These are phyloP conservation scores for Drosophila micromelanica DNA, from an alignment of 1,140 invertebrate genomes.

Conservation along the genomic window DNA sequence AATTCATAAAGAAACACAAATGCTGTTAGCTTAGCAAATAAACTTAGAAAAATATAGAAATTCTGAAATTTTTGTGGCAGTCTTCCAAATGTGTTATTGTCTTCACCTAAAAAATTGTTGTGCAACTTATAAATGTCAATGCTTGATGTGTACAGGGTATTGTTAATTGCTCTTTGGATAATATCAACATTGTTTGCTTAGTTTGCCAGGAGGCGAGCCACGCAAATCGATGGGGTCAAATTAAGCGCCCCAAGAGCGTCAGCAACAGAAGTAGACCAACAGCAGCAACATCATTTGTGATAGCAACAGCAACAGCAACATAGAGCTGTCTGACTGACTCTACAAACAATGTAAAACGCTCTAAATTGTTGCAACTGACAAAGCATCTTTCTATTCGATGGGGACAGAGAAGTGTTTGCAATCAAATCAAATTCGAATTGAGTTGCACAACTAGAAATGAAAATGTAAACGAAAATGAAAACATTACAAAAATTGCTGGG, in stretches of 20 bases:
- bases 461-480: constrained; percentile 21
- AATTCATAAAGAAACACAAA: not conserved
- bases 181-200: constrained; percentile 65
- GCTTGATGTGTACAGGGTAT: constrained; percentile 39
- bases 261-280: constrained; percentile 14
- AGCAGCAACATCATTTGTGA: constrained; percentile 18
- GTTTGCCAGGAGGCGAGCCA: constrained; percentile 20
- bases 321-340: constrained; percentile 50
- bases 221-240: constrained; percentile 52
- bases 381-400: constrained; percentile 17
- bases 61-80: too few relatives aligned
- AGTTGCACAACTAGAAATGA: constrained; percentile 59
- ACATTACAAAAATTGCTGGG: constrained; percentile 46
- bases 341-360: constrained; percentile 72
- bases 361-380: constrained; percentile 64
- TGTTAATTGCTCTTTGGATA: constrained; percentile 69
- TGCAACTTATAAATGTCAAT: not conserved
- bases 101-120: too few relatives aligned
- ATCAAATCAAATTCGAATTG: constrained; percentile 76
- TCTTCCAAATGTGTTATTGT: too few relatives aligned
- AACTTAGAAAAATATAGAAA: too few relatives aligned
- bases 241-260: constrained; percentile 44
- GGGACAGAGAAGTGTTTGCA: constrained; percentile 45
- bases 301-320: constrained; percentile 13
- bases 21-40: not conserved